Conservation (phyloP, 2,888 invertebrate species). For the Synergus gifuensis region DNA sequence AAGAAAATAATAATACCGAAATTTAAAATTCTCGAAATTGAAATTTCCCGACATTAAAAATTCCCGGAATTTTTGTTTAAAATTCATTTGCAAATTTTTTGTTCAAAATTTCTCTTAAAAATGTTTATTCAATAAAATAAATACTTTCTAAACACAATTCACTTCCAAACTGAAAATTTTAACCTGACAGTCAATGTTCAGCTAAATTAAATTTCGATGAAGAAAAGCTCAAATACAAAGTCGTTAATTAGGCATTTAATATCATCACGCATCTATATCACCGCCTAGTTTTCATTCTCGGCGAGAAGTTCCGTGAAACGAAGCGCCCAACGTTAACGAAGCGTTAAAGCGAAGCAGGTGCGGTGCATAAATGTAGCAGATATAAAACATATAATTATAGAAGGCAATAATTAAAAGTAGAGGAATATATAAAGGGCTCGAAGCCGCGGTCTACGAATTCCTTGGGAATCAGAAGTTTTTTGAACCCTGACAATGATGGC, state of each 20-base stretch:
- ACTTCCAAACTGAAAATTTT: neutral
- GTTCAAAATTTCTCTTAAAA: too few relatives aligned
- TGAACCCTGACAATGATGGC: conserved; percentile 7
- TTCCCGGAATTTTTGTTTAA: too few relatives aligned
- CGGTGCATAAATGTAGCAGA: conserved; percentile 65
- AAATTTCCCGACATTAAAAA: too few relatives aligned
- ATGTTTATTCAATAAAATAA: too few relatives aligned
- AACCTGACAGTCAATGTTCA: neutral
- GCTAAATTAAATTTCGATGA: neutral
- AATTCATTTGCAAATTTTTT: too few relatives aligned
- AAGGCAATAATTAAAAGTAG: conserved; percentile 52
- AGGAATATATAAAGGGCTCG: conserved; percentile 15
- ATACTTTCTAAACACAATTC: too few relatives aligned
- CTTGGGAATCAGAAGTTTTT: conserved; percentile 30
- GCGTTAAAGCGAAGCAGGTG: conserved; percentile 74
- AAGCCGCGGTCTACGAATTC: neutral
- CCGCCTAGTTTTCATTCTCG: conserved; percentile 55
- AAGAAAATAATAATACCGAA: too few relatives aligned
- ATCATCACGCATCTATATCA: conserved; percentile 21
- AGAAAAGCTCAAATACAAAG: neutral
- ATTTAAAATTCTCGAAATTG: too few relatives aligned
- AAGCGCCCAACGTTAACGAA: conserved; percentile 74
- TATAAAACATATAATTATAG: conserved; percentile 66
- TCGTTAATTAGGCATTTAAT: conserved; percentile 32
- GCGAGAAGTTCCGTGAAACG: conserved; percentile 65